phyloP scores from a whole-genome alignment of 2,888 invertebrate species.

The Blomia tropicalis region DNA sequence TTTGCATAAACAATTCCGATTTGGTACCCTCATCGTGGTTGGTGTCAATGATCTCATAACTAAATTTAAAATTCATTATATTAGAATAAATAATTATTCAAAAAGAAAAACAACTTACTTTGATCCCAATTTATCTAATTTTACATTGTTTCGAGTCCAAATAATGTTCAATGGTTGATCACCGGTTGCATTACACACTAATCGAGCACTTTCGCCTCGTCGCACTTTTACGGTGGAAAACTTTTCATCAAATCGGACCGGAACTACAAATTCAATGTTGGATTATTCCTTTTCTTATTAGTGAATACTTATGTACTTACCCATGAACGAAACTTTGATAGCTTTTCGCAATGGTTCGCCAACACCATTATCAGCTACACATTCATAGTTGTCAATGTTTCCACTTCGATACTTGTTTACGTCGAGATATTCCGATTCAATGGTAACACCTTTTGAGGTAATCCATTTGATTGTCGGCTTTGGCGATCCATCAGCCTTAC shows the following conservation, averaged over 20 bases:
- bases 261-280: constrained; percentile 25
- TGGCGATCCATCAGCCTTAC: constrained; percentile 28
- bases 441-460: constrained; percentile 11
- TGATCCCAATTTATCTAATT: constrained; percentile 19
- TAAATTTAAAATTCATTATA: constrained; percentile 19
- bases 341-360: constrained; percentile 9
- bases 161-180: constrained; percentile 29
- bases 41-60: constrained; percentile 27
- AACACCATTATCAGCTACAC: constrained; percentile 17
- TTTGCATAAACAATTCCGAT: constrained; percentile 5
- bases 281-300: background rate
- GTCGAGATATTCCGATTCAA: constrained; percentile 5
- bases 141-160: constrained; percentile 30
- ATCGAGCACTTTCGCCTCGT: constrained; percentile 29
- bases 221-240: constrained; percentile 27
- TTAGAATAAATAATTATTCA: background rate
- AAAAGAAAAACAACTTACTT: constrained; percentile 9
- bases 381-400: background rate
- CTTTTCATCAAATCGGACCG: constrained; percentile 30
- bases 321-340: constrained; percentile 15
- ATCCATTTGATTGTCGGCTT: constrained; percentile 27
- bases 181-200: constrained; percentile 29
- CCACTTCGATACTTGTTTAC: background rate
- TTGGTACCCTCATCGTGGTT: background rate
- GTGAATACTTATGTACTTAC: background rate